These are phyloP conservation scores for Fulmarus glacialis DNA, from an alignment of 2,113 vertebrate genomes.

Conservation along the genomic window DNA sequence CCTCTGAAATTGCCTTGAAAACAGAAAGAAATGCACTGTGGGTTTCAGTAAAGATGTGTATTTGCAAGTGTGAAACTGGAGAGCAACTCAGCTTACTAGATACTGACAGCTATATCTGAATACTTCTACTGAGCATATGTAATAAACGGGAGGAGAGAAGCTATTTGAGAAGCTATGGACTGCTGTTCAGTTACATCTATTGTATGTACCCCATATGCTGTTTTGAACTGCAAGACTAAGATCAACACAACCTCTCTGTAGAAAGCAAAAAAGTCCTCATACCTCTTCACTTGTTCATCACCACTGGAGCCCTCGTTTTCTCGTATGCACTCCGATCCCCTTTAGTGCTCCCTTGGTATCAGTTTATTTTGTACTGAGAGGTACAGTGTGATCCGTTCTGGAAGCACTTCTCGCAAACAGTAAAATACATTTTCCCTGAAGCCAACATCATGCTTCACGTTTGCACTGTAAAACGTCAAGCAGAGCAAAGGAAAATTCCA, in stretches of 20 bases:
- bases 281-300: background rate
- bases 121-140: background rate
- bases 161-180: background rate
- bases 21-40: fast-evolving
- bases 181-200: background rate
- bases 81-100: background rate
- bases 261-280: background rate
- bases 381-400: background rate
- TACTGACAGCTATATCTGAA: background rate
- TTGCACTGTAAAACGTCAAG: background rate
- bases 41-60: background rate
- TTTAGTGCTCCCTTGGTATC: background rate
- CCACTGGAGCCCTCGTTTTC: background rate
- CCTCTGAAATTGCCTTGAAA: background rate
- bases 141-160: background rate
- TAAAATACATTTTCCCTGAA: background rate
- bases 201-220: background rate
- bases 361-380: background rate
- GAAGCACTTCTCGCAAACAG: background rate
- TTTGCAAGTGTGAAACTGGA: background rate
- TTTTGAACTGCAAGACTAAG: background rate
- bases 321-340: background rate
- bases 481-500: background rate
- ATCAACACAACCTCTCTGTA: background rate
- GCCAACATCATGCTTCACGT: background rate